Conservation (phyloP, 2,888 invertebrate species). For the Brenthis hecate region DNA sequence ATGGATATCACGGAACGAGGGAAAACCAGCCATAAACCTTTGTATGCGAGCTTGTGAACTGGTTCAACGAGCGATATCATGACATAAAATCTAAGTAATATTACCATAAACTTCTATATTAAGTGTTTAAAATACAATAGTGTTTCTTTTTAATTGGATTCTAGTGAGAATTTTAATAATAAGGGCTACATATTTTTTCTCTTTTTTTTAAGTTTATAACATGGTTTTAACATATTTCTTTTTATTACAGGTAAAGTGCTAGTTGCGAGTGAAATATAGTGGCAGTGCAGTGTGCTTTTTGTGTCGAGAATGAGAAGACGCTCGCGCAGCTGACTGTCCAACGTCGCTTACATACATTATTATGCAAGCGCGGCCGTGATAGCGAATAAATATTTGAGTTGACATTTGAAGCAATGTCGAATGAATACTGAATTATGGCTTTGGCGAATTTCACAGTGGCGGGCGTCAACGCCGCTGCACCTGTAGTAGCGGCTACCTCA, state of each 20-base stretch:
- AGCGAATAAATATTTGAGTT: slow-evolving; percentile 55
- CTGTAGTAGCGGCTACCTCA: slow-evolving; percentile 60
- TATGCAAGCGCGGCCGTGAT: slow-evolving; percentile 65
- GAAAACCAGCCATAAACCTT: slow-evolving; percentile 70
- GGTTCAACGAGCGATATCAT: slow-evolving; percentile 41
- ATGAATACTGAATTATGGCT: slow-evolving; percentile 69
- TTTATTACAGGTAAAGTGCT: slow-evolving; percentile 66
- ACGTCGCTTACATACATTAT: slow-evolving; percentile 54
- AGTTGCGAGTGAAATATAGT: slow-evolving; percentile 52
- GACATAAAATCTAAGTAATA: slow-evolving; percentile 16
- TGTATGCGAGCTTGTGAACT: slow-evolving; percentile 47
- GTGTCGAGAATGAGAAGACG: slow-evolving; percentile 62
- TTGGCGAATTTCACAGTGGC: slow-evolving; percentile 73
- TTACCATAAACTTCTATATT: not conserved
- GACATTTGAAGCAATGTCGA: slow-evolving; percentile 60
- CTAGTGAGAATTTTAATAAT: no score
- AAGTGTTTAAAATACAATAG: no score
- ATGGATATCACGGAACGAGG: slow-evolving; percentile 74
- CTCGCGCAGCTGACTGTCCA: slow-evolving; percentile 54
- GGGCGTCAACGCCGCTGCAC: slow-evolving; percentile 61
- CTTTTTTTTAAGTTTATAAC: no score
- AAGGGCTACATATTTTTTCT: no score
- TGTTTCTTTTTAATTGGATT: no score
- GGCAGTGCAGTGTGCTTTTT: slow-evolving; percentile 58
- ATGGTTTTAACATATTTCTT: slow-evolving; percentile 32